phyloP scores from a whole-genome alignment of 2,797 vertebrate genomes.

The Hapalemur alaotrensis region DNA sequence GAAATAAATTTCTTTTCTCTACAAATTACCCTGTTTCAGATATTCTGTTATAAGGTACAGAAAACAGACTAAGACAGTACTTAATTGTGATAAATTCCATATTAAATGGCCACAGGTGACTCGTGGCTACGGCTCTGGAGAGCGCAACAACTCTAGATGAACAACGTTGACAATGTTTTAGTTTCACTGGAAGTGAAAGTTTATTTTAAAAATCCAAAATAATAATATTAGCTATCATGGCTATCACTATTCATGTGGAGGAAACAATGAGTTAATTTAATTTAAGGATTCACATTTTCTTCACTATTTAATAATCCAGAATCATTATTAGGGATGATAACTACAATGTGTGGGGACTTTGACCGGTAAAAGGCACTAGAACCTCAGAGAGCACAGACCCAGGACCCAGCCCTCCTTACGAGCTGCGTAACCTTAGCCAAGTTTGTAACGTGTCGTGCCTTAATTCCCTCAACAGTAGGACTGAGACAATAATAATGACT shows the following conservation, averaged over 20 bases:
- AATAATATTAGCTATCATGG: neutral
- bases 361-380: neutral
- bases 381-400: neutral
- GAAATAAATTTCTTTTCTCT: neutral
- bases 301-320: neutral
- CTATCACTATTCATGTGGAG: neutral
- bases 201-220: neutral
- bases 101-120: neutral
- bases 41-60: neutral
- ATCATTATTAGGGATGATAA: neutral
- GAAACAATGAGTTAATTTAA: neutral
- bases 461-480: neutral
- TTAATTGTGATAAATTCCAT: neutral
- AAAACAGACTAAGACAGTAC: neutral
- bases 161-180: neutral
- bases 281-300: neutral
- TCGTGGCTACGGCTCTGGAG: neutral
- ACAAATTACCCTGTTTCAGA: neutral
- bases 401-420: neutral
- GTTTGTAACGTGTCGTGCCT: neutral
- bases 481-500: neutral
- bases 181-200: neutral
- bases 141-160: neutral
- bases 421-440: neutral
- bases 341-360: neutral